phyloP scores from a whole-genome alignment of 2,113 vertebrate genomes.

The Tragelaphus imberbis region DNA sequence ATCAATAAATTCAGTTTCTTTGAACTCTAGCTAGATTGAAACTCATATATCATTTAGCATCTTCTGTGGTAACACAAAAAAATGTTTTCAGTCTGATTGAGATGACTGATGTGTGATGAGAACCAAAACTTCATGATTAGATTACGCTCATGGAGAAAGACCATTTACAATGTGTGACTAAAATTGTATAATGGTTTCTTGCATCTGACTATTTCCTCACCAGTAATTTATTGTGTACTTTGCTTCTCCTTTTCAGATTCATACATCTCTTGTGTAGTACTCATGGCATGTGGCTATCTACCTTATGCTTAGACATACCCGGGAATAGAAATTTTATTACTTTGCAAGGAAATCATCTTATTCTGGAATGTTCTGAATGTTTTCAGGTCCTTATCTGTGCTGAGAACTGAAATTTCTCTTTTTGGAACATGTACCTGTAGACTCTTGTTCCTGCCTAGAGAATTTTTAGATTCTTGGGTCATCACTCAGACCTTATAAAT shows the following conservation, averaged over 20 bases:
- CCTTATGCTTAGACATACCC: neutral
- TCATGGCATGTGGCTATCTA: neutral
- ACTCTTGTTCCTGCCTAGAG: neutral
- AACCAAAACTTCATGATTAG: neutral
- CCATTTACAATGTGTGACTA: neutral
- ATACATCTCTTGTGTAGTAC: neutral
- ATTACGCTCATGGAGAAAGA: neutral
- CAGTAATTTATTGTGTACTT: neutral
- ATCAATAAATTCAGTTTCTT: neutral
- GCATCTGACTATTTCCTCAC: neutral
- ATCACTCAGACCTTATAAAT: neutral
- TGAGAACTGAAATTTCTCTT: constrained; percentile 4
- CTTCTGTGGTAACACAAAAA: neutral
- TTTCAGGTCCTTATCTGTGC: neutral
- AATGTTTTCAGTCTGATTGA: neutral
- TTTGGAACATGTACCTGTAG: neutral
- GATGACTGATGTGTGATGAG: neutral
- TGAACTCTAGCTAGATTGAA: neutral
- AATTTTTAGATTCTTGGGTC: neutral
- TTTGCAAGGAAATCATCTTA: constrained; percentile 28
- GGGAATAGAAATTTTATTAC: constrained; percentile 2
- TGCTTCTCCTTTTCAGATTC: constrained; percentile 1
- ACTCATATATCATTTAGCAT: neutral
- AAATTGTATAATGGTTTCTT: neutral
- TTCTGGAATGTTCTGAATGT: constrained; percentile 37